Evolutionary conservation across 2,113 vertebrate species (phyloP).

Genomic region (Trochalopteron elliotii): DNA sequence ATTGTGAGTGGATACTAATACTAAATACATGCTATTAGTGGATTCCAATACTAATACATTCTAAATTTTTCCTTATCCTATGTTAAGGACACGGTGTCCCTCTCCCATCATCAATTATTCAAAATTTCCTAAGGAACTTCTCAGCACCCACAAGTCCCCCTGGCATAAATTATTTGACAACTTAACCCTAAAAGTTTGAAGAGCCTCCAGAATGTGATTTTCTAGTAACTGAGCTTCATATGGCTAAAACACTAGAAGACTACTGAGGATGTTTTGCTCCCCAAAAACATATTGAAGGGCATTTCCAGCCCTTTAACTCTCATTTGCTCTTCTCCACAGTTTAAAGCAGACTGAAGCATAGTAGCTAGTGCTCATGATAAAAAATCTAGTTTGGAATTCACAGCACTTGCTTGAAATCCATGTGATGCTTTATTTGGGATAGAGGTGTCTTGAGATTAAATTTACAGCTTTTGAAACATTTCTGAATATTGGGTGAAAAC

Average conservation of each 20-base stretch:
- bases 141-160: background rate
- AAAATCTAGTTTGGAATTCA: conserved; percentile 12
- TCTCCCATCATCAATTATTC: background rate
- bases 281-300: background rate
- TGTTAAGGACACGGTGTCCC: background rate
- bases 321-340: background rate
- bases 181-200: background rate
- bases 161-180: background rate
- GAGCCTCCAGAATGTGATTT: background rate
- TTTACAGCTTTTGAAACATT: background rate
- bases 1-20: background rate
- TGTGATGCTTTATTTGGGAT: background rate
- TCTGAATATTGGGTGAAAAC: background rate
- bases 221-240: background rate
- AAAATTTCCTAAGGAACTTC: background rate
- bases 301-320: background rate
- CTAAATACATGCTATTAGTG: background rate
- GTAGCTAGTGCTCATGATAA: background rate
- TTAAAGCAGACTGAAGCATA: background rate
- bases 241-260: background rate
- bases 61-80: background rate
- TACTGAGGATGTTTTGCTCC: background rate
- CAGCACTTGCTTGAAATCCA: background rate
- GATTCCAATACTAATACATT: background rate
- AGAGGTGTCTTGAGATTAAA: conserved; percentile 16